Evolutionary conservation across 2,888 invertebrate species (phyloP), one percentile per base, ranked within the genome.

Genomic region (Chrysodeixis includens): DNA sequence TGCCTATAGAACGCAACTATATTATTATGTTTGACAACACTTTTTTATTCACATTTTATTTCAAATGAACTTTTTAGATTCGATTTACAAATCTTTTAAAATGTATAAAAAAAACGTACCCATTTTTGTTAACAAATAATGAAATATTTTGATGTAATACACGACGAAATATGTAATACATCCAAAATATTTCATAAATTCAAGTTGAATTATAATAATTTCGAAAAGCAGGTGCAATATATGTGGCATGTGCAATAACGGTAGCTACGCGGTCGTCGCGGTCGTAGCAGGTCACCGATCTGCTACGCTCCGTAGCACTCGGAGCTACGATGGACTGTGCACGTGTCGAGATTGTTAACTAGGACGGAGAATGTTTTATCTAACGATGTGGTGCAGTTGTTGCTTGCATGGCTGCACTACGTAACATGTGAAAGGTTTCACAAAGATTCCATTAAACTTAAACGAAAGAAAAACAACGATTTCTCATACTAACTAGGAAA

Each of bases 241-340:
- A 49, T 49, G 46, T 49, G 46, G 20, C 46, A 20, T 49, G 46
- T 49, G 46, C 46, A 49, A 20, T 49, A 40, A 52, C 8, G 12
- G 26, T 30, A 9, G 30, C 59, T 62, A 66, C 71, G 56, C 26
- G 14, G 14, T 26, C 20, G 44, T 49, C 55, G 56, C 20, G 14
- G 14, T 26, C 22, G 51, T 49, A 59, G 46, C 18, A 51, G 14
- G 30, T 56, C 56, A 71, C 66, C 51, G 30, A 20, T 18, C 18
- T 66, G 56, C 68, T 71, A 67, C 59, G 74, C 35, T 30, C 51
- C 66, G 73, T 71, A 76, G 72, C 56, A 26, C n/a, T 1, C 18
- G 9, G 2, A 20, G 26, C 61, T 64, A 61, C 61, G 46, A 54
- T n/a, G 26, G 20, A 16, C n/a, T 30, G 26, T 10, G 26, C 22